Conservation (phyloP, 2,113 vertebrate genomes). For the Mesitornis unicolor region DNA sequence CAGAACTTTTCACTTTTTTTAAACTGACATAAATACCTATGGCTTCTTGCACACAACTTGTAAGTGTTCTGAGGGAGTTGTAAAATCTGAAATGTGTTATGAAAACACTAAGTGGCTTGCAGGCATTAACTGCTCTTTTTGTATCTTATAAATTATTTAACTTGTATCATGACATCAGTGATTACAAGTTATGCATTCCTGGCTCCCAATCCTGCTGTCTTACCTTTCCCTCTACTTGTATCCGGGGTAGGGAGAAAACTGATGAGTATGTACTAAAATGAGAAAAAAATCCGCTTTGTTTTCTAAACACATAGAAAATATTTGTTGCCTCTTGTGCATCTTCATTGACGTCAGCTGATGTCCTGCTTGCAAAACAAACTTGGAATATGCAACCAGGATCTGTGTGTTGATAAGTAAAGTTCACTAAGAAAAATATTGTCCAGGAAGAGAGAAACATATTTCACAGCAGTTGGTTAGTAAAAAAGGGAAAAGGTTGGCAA, state of each 20-base stretch:
- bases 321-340: constrained; percentile 34
- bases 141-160: not conserved
- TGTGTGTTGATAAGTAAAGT: not conserved
- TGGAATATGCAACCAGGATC: not conserved
- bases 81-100: not conserved
- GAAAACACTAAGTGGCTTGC: not conserved
- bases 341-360: not conserved
- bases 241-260: not conserved
- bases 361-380: not conserved
- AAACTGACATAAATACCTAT: not conserved
- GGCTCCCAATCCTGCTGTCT: not conserved
- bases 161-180: not conserved
- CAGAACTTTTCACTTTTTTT: not conserved
- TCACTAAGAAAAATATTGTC: not conserved
- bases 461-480: not conserved
- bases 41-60: not conserved
- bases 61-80: not conserved
- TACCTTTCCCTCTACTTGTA: not conserved
- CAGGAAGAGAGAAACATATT: not conserved
- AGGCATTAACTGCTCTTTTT: not conserved
- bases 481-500: not conserved
- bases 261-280: not conserved
- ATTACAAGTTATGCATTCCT: not conserved
- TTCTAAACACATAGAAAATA: constrained; percentile 33
- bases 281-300: not conserved